Percentiles rank a stretch among this genome's conserved stretches.
Evolutionary conservation across 1,140 invertebrate species (phyloP).

Genomic region (Eubasilissa regina): DNA sequence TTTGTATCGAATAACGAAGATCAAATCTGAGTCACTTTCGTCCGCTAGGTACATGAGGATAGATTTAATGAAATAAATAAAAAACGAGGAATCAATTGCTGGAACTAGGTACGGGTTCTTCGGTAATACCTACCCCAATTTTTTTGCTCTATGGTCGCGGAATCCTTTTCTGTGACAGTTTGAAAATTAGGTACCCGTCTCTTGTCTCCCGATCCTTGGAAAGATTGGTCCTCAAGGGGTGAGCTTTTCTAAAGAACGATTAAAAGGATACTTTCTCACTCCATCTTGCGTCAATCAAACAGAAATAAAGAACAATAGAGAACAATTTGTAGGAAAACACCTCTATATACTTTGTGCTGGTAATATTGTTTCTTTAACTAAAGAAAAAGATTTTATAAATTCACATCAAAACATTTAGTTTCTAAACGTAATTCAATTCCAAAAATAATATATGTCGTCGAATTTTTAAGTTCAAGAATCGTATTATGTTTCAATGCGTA

Average conservation of each 20-base stretch:
- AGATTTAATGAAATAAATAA: conserved; percentile 46
- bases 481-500: no score
- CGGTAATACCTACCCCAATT: conserved; percentile 27
- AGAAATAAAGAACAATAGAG: conserved; percentile 16
- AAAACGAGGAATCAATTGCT: conserved; percentile 37
- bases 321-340: no score
- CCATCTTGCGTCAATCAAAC: conserved; percentile 39
- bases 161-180: conserved; percentile 41
- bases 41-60: conserved; percentile 22
- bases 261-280: conserved; percentile 36
- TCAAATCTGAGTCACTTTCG: conserved; percentile 47
- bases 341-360: no score
- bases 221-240: conserved; percentile 1
- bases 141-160: neutral
- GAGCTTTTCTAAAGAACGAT: conserved; percentile 31
- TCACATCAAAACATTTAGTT: no score
- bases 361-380: no score
- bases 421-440: no score
- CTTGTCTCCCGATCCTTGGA: conserved; percentile 3
- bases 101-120: conserved; percentile 32
- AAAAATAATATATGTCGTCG: no score
- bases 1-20: conserved; percentile 43
- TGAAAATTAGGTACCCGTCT: conserved; percentile 24
- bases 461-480: neutral
- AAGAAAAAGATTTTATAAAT: no score